A percentile compares a stretch with the other conserved stretches of the same genome.
These are phyloP conservation scores for Drosophila arizonae DNA, from an alignment of 1,140 invertebrate species.

Conservation along the genomic window DNA sequence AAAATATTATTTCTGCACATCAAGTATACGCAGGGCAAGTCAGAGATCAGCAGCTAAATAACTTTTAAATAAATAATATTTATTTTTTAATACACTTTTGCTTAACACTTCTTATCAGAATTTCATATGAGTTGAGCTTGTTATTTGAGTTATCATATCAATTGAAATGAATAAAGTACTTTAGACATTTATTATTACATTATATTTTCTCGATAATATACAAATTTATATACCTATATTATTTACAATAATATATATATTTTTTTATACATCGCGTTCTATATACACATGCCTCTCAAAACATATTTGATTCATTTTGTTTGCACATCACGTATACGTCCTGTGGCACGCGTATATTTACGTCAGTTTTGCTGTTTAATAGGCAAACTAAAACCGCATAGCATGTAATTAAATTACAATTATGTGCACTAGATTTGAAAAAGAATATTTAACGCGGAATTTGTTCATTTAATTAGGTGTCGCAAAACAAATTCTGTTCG, in stretches of 20 bases:
- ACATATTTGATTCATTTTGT: not conserved
- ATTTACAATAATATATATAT: not conserved
- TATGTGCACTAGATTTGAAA: slow-evolving; percentile 4
- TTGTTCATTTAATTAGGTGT: slow-evolving; percentile 16
- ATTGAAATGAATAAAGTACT: too few species aligned
- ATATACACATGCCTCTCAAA: too few species aligned
- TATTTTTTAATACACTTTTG: too few species aligned
- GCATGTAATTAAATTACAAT: slow-evolving; percentile 32
- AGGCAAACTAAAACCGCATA: slow-evolving; percentile 35
- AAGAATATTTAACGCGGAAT: slow-evolving; percentile 11
- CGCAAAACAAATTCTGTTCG: slow-evolving; percentile 14
- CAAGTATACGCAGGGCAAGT: too few species aligned
- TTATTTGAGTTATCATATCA: too few species aligned
- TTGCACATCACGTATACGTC: slow-evolving; percentile 49
- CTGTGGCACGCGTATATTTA: slow-evolving; percentile 1
- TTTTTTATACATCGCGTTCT: not conserved
- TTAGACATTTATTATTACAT: too few species aligned
- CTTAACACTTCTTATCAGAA: too few species aligned
- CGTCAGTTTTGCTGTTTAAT: not conserved
- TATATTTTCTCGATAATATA: too few species aligned
- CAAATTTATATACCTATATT: not conserved
- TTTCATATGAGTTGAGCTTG: too few species aligned
- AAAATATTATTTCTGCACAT: too few species aligned
- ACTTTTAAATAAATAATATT: too few species aligned
- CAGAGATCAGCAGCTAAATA: too few species aligned